A percentile compares a stretch with the other conserved stretches of the same genome.
These are phyloP conservation scores for Ochotona princeps DNA, from an alignment of 2,113 vertebrate species.

Conservation along the genomic window DNA sequence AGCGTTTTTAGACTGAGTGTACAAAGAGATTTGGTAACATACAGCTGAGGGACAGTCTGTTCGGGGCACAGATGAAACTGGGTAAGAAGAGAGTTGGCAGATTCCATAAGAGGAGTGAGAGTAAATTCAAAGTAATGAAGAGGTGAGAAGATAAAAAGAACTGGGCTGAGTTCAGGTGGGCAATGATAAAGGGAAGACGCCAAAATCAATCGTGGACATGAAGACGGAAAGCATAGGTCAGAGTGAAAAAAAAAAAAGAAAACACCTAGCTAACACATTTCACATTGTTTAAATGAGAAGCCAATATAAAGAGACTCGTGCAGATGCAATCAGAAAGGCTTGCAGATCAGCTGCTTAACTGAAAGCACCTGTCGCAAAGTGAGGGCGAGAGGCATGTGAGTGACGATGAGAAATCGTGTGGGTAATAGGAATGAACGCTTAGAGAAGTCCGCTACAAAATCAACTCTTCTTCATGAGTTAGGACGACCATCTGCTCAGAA, in stretches of 20 bases:
- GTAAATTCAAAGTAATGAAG: background rate
- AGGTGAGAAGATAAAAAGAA: background rate
- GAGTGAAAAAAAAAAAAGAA: background rate
- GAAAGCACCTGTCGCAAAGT: no score
- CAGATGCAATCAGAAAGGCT: no score
- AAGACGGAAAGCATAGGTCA: background rate
- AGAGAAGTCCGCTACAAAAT: background rate
- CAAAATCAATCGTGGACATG: background rate
- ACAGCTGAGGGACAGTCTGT: background rate
- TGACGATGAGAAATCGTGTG: background rate
- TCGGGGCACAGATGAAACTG: background rate
- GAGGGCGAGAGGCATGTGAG: no score
- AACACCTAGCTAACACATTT: background rate
- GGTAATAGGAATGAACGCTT: background rate
- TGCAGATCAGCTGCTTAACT: background rate
- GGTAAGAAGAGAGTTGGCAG: background rate
- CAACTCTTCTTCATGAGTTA: background rate
- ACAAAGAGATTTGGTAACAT: background rate
- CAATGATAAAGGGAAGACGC: background rate
- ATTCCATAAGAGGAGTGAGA: fast-evolving
- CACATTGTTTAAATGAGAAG: background rate
- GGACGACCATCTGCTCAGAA: background rate
- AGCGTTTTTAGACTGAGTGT: background rate
- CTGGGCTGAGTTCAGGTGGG: no score
- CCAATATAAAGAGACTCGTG: background rate